These are phyloP conservation scores for Halcyon senegalensis DNA, from an alignment of 2,113 vertebrate species.

Conservation along the genomic window DNA sequence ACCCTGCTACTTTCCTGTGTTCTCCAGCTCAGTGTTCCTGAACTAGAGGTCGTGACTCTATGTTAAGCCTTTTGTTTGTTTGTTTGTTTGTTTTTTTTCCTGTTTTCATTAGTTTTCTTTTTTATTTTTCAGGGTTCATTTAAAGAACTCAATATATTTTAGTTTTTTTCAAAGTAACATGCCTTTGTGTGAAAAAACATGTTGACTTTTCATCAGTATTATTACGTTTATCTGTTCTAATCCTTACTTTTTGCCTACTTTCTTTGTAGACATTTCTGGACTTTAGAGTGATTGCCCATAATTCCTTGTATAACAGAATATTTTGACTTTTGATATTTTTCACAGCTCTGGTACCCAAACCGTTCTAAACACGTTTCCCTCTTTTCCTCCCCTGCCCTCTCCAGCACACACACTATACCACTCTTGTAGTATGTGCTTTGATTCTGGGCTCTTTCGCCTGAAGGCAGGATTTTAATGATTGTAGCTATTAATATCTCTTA, in stretches of 20 bases:
- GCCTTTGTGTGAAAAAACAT: neutral
- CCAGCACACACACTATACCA: neutral
- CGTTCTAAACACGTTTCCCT: neutral
- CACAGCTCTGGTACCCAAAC: neutral
- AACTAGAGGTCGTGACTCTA: neutral
- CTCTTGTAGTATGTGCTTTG: neutral
- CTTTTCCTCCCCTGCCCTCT: neutral
- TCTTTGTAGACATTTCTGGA: neutral
- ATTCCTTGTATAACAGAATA: neutral
- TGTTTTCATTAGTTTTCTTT: accelerated
- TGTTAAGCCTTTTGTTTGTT: neutral
- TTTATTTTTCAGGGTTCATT: neutral
- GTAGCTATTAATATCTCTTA: neutral
- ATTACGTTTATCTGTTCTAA: neutral
- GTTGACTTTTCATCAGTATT: neutral
- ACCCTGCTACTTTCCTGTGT: neutral
- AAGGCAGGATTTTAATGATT: neutral
- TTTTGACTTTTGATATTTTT: neutral
- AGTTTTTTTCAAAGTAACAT: neutral
- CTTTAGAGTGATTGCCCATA: neutral
- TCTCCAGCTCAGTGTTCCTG: neutral
- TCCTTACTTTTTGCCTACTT: neutral
- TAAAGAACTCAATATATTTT: neutral
- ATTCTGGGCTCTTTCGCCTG: neutral
- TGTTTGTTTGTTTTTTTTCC: neutral